Percentiles rank a stretch among this genome's conserved stretches.
These are phyloP conservation scores for Melanogrammus aeglefinus DNA, from an alignment of 2,797 vertebrate species.

Conservation along the genomic window DNA sequence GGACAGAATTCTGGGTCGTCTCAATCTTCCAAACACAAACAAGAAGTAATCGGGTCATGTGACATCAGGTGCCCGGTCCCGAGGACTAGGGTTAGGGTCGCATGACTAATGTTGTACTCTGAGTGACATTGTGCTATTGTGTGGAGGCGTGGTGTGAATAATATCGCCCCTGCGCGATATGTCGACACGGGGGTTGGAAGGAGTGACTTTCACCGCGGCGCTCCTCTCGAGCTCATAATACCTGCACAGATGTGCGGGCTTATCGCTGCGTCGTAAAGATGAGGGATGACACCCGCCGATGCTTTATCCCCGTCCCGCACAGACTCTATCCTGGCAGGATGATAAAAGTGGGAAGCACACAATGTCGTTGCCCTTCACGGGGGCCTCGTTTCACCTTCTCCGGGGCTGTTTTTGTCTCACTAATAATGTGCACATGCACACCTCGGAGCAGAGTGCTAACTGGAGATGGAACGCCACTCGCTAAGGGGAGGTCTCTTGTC, in stretches of 20 bases:
- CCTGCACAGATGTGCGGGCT: slow-evolving; percentile 33
- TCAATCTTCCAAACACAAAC: not conserved
- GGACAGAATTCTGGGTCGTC: too few species aligned
- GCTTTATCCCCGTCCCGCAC: slow-evolving; percentile 29
- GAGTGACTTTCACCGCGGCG: not conserved
- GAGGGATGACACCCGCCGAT: slow-evolving; percentile 36
- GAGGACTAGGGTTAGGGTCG: too few species aligned
- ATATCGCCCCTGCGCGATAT: too few species aligned
- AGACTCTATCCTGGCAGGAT: slow-evolving; percentile 32
- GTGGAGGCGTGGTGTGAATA: too few species aligned
- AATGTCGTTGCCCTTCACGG: slow-evolving; percentile 49
- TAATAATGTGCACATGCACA: slow-evolving; percentile 21
- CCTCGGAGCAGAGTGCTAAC: slow-evolving; percentile 2
- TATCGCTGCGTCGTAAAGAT: slow-evolving; percentile 51
- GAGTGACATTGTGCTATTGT: not conserved
- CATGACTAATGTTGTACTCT: too few species aligned
- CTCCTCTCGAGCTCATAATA: not conserved
- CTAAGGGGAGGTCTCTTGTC: not conserved
- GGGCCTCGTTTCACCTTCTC: slow-evolving; percentile 38
- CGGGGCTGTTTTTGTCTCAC: slow-evolving; percentile 37
- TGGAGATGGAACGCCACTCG: slow-evolving; percentile 11
- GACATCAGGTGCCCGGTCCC: too few species aligned
- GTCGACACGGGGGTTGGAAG: not conserved
- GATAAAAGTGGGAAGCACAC: slow-evolving; percentile 49
- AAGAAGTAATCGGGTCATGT: too few species aligned